Conservation (phyloP, 2,888 invertebrate species). For the Athripsodes cinereus region DNA sequence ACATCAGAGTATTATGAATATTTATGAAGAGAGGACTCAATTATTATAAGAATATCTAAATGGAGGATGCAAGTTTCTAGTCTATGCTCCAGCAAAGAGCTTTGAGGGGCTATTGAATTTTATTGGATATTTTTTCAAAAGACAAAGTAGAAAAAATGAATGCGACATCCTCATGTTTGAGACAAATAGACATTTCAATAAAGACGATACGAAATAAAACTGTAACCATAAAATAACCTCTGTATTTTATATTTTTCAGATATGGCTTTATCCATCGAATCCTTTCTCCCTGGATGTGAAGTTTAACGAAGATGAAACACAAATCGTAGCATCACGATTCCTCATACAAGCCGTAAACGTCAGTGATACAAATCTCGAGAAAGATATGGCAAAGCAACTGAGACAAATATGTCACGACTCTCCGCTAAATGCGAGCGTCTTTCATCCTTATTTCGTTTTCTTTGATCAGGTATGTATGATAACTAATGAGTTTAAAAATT, state of each 20-base stretch:
- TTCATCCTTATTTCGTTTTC: conserved; percentile 93
- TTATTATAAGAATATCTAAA: too few species aligned
- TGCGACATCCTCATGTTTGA: too few species aligned
- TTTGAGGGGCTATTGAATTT: neutral
- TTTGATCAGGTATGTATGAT: conserved; percentile 68
- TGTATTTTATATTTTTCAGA: conserved; percentile 44
- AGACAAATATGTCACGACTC: conserved; percentile 70
- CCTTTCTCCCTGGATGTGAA: conserved; percentile 79
- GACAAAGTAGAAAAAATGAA: too few species aligned
- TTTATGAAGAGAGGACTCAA: too few species aligned
- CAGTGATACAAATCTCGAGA: conserved; percentile 83
- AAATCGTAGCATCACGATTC: conserved; percentile 78
- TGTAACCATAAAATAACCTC: too few species aligned
- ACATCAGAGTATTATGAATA: too few species aligned
- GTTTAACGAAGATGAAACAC: conserved; percentile 67
- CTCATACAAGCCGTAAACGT: conserved; percentile 85
- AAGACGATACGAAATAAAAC: too few species aligned
- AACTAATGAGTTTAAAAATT: neutral
- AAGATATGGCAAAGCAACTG: conserved; percentile 81
- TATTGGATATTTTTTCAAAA: too few species aligned
- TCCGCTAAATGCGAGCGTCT: conserved; percentile 80
- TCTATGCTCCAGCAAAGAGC: too few species aligned
- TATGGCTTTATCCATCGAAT: conserved; percentile 73
- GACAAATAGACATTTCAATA: too few species aligned
- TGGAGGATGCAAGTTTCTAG: too few species aligned